Percentiles rank a stretch among this genome's conserved stretches.
Evolutionary conservation across 2,113 vertebrate genomes (phyloP).

Genomic region (Zosterops pallidus): DNA sequence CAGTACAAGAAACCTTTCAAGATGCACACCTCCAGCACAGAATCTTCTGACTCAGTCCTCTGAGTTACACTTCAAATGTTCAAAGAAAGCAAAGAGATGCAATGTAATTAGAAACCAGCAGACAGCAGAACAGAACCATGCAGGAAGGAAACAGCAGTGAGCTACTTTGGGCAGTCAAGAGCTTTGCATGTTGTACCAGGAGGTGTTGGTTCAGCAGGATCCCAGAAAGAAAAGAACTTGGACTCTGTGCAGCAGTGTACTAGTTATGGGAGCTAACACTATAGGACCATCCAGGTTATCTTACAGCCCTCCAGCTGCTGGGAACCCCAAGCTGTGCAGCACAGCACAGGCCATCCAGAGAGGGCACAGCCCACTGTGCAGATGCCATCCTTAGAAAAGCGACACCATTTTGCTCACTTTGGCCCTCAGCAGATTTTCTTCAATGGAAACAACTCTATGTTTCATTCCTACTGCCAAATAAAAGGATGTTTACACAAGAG

Average conservation of each 20-base stretch:
- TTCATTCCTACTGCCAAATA: neutral
- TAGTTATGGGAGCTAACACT: neutral
- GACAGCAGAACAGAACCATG: neutral
- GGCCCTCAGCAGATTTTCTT: neutral
- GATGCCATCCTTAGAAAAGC: neutral
- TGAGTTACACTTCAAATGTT: neutral
- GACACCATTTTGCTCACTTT: neutral
- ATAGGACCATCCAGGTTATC: neutral
- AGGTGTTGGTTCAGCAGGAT: neutral
- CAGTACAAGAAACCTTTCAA: neutral
- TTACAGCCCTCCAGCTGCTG: neutral
- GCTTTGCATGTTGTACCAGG: neutral
- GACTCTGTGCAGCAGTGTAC: neutral
- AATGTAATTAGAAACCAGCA: neutral
- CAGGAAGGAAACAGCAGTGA: neutral
- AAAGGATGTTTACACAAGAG: neutral
- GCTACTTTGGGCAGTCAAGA: neutral
- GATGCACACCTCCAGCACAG: rapidly evolving
- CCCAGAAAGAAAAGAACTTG: neutral
- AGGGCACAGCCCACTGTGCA: rapidly evolving
- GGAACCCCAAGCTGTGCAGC: rapidly evolving
- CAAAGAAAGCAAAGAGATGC: neutral
- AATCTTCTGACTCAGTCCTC: neutral
- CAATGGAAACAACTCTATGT: neutral
- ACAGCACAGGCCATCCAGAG: rapidly evolving